Evolutionary conservation across 2,797 vertebrate species (phyloP).

Genomic region (Hoplostethus mediterraneus): DNA sequence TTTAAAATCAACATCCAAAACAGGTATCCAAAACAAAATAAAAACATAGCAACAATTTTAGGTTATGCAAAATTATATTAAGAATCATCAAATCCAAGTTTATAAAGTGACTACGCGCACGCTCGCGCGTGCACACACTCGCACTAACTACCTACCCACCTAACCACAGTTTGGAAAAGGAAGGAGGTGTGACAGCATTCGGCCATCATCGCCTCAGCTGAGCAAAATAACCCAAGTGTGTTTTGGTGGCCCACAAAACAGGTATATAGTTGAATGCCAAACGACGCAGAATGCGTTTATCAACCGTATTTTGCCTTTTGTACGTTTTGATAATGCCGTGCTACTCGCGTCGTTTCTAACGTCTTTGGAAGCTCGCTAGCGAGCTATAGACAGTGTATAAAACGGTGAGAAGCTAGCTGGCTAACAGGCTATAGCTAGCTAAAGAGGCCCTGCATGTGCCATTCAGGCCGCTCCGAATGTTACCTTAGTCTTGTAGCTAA

Average conservation of each 20-base stretch:
- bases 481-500: not conserved
- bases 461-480: constrained; percentile 23
- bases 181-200: constrained; percentile 53
- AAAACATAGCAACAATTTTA: no score
- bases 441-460: constrained; percentile 4
- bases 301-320: not conserved
- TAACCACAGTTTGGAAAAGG: not conserved
- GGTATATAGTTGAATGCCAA: constrained; percentile 49
- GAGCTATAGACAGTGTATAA: not conserved
- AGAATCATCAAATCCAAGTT: no score
- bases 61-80: no score
- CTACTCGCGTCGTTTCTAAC: not conserved
- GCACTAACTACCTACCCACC: not conserved
- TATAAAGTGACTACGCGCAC: no score
- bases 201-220: constrained; percentile 12
- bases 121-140: no score
- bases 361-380: constrained; percentile 18
- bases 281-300: fast-evolving
- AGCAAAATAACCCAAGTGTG: constrained; percentile 57
- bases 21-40: no score
- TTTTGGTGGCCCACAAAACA: constrained; percentile 71
- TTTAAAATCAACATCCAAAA: no score
- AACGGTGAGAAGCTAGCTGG: constrained; percentile 8
- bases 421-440: not conserved
- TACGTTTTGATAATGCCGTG: no score